phyloP scores from a whole-genome alignment of 1,140 invertebrate species.

The Microvelia longipes region DNA sequence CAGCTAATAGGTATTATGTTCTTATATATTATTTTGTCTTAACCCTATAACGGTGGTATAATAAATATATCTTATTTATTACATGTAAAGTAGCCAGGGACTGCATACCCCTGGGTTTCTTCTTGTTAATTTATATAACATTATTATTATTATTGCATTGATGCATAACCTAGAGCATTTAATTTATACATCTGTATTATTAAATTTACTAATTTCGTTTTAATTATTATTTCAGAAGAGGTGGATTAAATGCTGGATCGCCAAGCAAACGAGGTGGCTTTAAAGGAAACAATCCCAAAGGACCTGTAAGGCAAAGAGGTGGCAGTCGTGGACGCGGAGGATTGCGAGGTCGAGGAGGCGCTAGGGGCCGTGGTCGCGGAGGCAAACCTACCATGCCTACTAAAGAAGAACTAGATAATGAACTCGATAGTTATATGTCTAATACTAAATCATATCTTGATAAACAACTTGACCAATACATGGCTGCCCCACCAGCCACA shows the following conservation, averaged over 20 bases:
- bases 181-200: too few relatives aligned
- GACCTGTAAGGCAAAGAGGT: neutral
- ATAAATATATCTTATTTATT: too few relatives aligned
- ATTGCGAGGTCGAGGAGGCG: neutral
- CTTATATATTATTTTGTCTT: too few relatives aligned
- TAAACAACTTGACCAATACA: conserved; percentile 33
- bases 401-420: conserved; percentile 39
- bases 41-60: too few relatives aligned
- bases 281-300: neutral
- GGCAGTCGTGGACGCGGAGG: neutral
- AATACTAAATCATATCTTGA: conserved; percentile 37
- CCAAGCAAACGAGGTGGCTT: neutral
- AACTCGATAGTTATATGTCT: conserved; percentile 47
- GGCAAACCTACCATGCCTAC: conserved; percentile 22
- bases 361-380: neutral
- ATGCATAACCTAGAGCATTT: too few relatives aligned
- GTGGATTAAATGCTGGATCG: too few relatives aligned
- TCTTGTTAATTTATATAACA: too few relatives aligned
- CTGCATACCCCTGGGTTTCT: too few relatives aligned
- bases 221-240: too few relatives aligned
- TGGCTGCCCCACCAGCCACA: conserved; percentile 26
- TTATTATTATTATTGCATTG: too few relatives aligned
- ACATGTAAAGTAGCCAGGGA: too few relatives aligned
- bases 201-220: too few relatives aligned
- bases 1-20: neutral